Base-by-base conservation (phyloP, 2,888 invertebrate genomes). In the Diploptera punctata region DNA sequence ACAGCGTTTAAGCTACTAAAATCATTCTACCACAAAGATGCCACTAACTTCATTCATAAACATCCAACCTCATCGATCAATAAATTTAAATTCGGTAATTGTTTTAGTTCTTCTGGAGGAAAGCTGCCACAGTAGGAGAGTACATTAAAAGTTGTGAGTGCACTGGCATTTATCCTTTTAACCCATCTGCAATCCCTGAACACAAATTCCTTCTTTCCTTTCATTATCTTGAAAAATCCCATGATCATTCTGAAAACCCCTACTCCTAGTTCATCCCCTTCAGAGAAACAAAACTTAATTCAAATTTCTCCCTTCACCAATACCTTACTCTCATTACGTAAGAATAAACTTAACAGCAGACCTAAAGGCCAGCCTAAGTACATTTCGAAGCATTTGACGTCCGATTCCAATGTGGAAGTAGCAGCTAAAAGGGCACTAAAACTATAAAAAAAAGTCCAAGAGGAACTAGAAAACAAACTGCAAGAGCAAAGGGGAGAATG, bases 11-110 rank as follows among this genome's bases (percentile, higher is more conserved):
- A 61, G 26, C 31, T 29, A 61, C 19, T 61, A 29, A 19, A 65
- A 65, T 21, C 43, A 18, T 65, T 65, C 43, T 38, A 65, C 65
- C 65, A 65, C 24, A 38, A 65, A 24, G 3, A 13, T 65, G 65
- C 65, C 1, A 44, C 44, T 16, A 26, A 33, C 9, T 65, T 13
- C 21, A 33, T 19, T 1, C 65, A 65, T 43, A 19, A 18, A 13
- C 19, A 33, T 21, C 44, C 65, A 65, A 21, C 26, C 19, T 21
- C 18, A 43, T 21, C 21, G 19, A 19, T 38, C 24, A 31, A 33
- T 4, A 61, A 61, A 4, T 61, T 7, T 38, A n/a, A 13, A 5
- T 49, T 49, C n/a, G n/a, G 18, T 5, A 49, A 13, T 13, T 49
- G 7, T 18, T 49, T 5, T 13, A 49, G n/a, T n/a, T n/a, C 4